A percentile compares a stretch with the other conserved stretches of the same genome.
Conservation (phyloP, 1,140 invertebrate genomes). For the Ganaspis sp. region DNA sequence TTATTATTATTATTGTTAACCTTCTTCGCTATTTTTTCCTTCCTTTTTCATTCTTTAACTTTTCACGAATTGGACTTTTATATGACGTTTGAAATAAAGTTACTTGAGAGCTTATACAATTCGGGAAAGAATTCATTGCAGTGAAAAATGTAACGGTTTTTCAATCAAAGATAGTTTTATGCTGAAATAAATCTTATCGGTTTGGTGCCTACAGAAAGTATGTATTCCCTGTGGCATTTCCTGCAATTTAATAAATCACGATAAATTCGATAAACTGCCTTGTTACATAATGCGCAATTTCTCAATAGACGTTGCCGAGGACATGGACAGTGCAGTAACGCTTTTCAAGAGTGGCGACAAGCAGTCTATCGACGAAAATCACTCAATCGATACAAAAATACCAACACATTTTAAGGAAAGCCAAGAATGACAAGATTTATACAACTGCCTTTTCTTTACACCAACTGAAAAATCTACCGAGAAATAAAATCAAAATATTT, state of each 20-base stretch:
- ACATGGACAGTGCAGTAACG: slow-evolving; percentile 16
- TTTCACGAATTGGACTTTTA: neutral
- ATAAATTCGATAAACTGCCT: slow-evolving; percentile 29
- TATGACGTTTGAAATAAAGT: too few species aligned
- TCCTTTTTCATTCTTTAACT: neutral
- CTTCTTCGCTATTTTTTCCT: too few species aligned
- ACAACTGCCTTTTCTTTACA: neutral
- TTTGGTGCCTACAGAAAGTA: neutral
- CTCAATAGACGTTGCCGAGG: neutral
- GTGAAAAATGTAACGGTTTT: neutral
- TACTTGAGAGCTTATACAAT: neutral
- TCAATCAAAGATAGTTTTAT: neutral
- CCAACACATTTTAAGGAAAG: neutral
- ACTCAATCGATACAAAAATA: slow-evolving; percentile 4
- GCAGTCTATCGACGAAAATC: neutral
- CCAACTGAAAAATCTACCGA: too few species aligned
- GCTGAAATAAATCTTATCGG: slow-evolving; percentile 19
- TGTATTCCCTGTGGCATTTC: slow-evolving; percentile 7
- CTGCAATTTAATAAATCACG: slow-evolving; percentile 22
- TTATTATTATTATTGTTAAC: too few species aligned
- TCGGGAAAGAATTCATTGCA: neutral
- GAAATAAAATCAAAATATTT: too few species aligned
- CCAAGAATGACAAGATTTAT: neutral
- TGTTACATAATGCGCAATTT: slow-evolving; percentile 20
- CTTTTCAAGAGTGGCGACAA: slow-evolving; percentile 18